Percentiles rank a stretch among this genome's conserved stretches.
Conservation (phyloP, 2,797 vertebrate species). For the Sus cebifrons region DNA sequence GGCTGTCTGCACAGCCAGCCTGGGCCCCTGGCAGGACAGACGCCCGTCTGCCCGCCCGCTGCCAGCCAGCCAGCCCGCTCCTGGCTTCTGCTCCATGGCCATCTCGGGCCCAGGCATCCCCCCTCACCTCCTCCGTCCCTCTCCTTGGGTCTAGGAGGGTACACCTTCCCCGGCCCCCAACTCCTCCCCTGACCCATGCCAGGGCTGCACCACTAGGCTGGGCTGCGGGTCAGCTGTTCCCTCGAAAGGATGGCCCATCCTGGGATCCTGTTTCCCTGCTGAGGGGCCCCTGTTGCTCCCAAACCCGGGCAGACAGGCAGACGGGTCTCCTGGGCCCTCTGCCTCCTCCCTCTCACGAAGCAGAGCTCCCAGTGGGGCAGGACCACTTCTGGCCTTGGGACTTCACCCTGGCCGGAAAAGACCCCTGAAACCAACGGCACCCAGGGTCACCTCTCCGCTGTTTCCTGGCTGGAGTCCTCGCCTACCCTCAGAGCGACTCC, state of each 20-base stretch:
- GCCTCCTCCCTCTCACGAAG: not conserved
- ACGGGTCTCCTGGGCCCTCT: not conserved
- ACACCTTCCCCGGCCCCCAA: not conserved
- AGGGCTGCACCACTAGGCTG: not conserved
- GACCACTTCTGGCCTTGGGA: not conserved
- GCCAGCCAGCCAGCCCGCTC: slow-evolving; percentile 65
- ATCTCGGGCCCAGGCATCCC: not conserved
- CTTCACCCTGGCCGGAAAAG: not conserved
- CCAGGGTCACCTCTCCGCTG: slow-evolving; percentile 96
- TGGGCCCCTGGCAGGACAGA: slow-evolving; percentile 86
- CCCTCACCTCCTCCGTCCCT: not conserved
- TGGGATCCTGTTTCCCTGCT: not conserved
- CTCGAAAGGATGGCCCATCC: fast-evolving
- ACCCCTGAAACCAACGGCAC: slow-evolving; percentile 90
- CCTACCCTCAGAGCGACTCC: slow-evolving; percentile 93
- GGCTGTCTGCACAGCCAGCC: slow-evolving; percentile 90
- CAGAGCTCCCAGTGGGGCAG: slow-evolving; percentile 21
- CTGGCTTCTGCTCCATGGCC: not conserved
- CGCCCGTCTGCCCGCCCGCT: slow-evolving; percentile 79
- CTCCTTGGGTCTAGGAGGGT: not conserved
- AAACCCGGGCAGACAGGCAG: not conserved
- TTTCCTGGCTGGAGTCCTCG: slow-evolving; percentile 95
- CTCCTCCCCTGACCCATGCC: fast-evolving
- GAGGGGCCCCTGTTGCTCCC: not conserved
- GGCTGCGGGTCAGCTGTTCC: not conserved